phyloP scores from a whole-genome alignment of 2,888 invertebrate genomes.

The Limulus polyphemus region DNA sequence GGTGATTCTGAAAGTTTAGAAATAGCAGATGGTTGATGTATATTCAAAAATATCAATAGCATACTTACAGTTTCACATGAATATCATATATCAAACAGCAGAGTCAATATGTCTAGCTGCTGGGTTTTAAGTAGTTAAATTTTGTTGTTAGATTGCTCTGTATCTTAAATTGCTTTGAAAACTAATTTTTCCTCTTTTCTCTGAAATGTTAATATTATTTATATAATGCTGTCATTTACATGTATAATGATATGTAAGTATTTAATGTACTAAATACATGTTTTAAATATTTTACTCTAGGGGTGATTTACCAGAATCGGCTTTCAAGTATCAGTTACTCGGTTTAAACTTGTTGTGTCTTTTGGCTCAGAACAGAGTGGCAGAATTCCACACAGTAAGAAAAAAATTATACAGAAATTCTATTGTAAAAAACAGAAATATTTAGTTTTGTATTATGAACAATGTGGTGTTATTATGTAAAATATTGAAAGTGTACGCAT shows the following conservation, averaged over 20 bases:
- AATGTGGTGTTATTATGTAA: too few species aligned
- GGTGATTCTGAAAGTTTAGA: too few species aligned
- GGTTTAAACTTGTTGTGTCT: constrained; percentile 88
- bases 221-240: neutral
- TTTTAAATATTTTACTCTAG: constrained; percentile 40
- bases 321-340: constrained; percentile 83
- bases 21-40: too few species aligned
- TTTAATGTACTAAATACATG: neutral
- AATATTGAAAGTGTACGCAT: too few species aligned
- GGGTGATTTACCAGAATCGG: constrained; percentile 71
- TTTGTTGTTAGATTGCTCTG: too few species aligned
- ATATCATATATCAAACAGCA: too few species aligned
- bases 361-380: constrained; percentile 87
- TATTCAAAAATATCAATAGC: too few species aligned
- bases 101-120: too few species aligned
- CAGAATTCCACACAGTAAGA: constrained; percentile 83
- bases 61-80: too few species aligned
- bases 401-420: constrained; percentile 6
- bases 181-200: constrained; percentile 1
- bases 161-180: constrained; percentile 5
- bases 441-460: too few species aligned
- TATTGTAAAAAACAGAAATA: neutral
- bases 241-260: neutral
- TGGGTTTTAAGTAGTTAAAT: too few species aligned
- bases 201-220: neutral